A percentile compares a stretch with the other conserved stretches of the same genome.
phyloP scores from a whole-genome alignment of 53 echinoderm and acorn worm species.

The Apostichopus leukothele region DNA sequence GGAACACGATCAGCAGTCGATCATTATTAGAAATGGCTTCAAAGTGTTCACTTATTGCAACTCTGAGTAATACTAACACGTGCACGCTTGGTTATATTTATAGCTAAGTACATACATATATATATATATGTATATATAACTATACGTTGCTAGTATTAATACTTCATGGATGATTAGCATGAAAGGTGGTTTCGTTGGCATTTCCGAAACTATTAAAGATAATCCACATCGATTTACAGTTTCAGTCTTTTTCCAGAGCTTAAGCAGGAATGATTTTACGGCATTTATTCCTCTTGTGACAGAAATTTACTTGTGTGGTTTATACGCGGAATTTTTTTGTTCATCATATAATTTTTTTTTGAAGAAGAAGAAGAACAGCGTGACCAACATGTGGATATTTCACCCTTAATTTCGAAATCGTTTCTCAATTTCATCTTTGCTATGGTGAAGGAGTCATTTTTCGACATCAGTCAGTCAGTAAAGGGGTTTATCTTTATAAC shows the following conservation, averaged over 20 bases:
- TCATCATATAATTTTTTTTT: too few species aligned
- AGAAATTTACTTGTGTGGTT: not conserved
- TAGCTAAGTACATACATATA: not conserved
- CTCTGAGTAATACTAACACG: not conserved
- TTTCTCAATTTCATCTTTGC: too few species aligned
- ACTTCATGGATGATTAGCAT: too few species aligned
- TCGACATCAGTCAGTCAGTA: too few species aligned
- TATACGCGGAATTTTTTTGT: too few species aligned
- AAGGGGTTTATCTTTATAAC: too few species aligned
- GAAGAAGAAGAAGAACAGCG: too few species aligned
- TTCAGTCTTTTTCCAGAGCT: not conserved
- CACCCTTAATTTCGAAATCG: not conserved
- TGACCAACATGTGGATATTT: conserved; percentile 6
- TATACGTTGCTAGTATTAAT: too few species aligned
- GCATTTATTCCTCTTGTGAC: not conserved
- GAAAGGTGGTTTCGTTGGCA: too few species aligned
- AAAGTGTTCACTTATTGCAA: not conserved
- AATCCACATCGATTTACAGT: not conserved
- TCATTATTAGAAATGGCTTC: conserved; percentile 9
- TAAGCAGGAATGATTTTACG: not conserved
- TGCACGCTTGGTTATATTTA: not conserved
- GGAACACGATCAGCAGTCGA: not conserved
- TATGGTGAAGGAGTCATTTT: too few species aligned
- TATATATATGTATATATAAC: not conserved
- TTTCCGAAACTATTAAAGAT: too few species aligned